These are phyloP conservation scores for Strix aluco DNA, from an alignment of 2,113 vertebrate species.

Conservation along the genomic window DNA sequence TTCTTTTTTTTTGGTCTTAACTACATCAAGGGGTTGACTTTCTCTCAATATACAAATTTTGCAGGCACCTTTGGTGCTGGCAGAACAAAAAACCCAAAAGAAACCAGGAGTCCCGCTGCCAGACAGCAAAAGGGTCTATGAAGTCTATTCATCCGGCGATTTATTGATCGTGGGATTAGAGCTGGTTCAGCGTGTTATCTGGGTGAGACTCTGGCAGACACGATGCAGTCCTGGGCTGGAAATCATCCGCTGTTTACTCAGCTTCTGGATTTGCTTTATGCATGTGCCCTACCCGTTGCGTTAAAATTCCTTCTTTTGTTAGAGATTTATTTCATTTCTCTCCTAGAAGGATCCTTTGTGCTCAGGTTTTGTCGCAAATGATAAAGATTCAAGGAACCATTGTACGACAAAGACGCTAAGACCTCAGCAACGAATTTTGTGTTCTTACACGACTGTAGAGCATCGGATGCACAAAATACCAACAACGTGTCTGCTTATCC, in stretches of 20 bases:
- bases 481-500: rapidly evolving
- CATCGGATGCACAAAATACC: background rate
- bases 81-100: background rate
- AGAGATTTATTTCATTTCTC: background rate
- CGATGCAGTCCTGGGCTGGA: background rate
- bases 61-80: background rate
- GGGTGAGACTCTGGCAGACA: background rate
- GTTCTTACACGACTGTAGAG: rapidly evolving
- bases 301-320: background rate
- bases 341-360: background rate
- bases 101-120: background rate
- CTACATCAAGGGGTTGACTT: background rate
- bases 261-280: background rate
- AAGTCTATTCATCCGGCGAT: background rate
- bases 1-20: background rate
- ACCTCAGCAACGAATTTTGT: background rate
- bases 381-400: background rate
- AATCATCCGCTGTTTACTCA: background rate
- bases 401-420: background rate
- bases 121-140: background rate
- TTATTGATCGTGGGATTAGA: background rate
- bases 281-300: background rate
- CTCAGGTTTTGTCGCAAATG: background rate
- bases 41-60: background rate
- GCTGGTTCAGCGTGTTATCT: background rate